These are phyloP conservation scores for Ceratina australensis DNA, from an alignment of 1,140 invertebrate species.

Conservation along the genomic window DNA sequence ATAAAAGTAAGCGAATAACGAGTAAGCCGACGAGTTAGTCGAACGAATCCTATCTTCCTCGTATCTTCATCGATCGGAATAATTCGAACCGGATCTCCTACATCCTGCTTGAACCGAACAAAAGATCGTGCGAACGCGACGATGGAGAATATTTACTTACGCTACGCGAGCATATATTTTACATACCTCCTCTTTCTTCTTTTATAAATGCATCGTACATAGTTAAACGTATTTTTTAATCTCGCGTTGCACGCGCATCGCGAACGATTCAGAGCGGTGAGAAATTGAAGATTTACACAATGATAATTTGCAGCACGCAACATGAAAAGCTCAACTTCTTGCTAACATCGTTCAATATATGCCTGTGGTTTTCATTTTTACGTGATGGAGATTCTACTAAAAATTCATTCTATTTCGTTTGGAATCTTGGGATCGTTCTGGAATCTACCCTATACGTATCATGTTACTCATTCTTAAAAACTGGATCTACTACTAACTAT, in stretches of 20 bases:
- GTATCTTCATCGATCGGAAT: too few species aligned
- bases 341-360: not conserved
- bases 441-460: constrained; percentile 33
- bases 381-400: constrained; percentile 48
- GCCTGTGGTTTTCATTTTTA: not conserved
- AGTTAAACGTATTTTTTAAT: constrained; percentile 35
- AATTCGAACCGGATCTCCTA: not conserved
- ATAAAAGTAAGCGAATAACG: constrained; percentile 28
- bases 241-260: not conserved
- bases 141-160: constrained; percentile 7
- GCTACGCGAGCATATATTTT: constrained; percentile 3
- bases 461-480: constrained; percentile 16
- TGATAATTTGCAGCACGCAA: constrained; percentile 13
- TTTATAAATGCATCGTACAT: constrained; percentile 65
- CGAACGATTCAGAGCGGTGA: constrained; percentile 1
- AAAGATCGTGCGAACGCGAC: not conserved
- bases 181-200: not conserved
- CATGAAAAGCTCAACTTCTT: not conserved
- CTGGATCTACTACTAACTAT: too few species aligned
- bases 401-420: constrained; percentile 38
- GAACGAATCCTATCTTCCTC: too few species aligned
- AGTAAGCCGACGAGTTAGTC: constrained; percentile 12
- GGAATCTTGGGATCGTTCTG: too few species aligned
- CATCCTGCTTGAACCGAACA: not conserved
- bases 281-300: constrained; percentile 45